phyloP scores from a whole-genome alignment of 1,140 invertebrate species.

The Spodoptera frugiperda region DNA sequence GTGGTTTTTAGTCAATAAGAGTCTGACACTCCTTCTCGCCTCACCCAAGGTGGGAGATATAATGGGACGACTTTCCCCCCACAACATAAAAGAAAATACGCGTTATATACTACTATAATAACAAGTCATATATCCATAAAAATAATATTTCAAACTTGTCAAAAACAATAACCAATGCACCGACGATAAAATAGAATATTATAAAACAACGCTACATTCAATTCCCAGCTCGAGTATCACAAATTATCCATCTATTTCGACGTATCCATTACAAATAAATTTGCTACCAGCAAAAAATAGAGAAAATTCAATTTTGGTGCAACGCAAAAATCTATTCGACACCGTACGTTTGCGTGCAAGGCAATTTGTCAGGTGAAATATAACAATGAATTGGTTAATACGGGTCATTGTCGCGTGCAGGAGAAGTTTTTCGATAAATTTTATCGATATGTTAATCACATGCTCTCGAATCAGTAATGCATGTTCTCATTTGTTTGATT shows the following conservation, averaged over 20 bases:
- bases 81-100: too few species aligned
- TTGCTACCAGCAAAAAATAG: constrained; percentile 19
- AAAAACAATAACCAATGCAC: too few species aligned
- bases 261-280: constrained; percentile 35
- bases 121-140: too few species aligned
- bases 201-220: background rate
- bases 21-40: too few species aligned
- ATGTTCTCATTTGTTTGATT: constrained; percentile 48
- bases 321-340: constrained; percentile 34
- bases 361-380: constrained; percentile 37
- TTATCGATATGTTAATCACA: constrained; percentile 50
- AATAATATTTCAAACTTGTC: too few species aligned
- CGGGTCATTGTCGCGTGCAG: constrained; percentile 41
- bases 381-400: constrained; percentile 43
- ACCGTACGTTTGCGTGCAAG: background rate
- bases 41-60: too few species aligned
- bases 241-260: background rate
- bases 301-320: constrained; percentile 30
- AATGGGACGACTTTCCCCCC: too few species aligned
- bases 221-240: background rate
- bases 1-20: too few species aligned
- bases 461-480: constrained; percentile 46
- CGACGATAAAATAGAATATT: too few species aligned
- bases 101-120: too few species aligned
- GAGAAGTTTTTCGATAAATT: constrained; percentile 41